phyloP scores from a whole-genome alignment of 92 coral and sea anemone genomes.

The Heteractis magnifica region DNA sequence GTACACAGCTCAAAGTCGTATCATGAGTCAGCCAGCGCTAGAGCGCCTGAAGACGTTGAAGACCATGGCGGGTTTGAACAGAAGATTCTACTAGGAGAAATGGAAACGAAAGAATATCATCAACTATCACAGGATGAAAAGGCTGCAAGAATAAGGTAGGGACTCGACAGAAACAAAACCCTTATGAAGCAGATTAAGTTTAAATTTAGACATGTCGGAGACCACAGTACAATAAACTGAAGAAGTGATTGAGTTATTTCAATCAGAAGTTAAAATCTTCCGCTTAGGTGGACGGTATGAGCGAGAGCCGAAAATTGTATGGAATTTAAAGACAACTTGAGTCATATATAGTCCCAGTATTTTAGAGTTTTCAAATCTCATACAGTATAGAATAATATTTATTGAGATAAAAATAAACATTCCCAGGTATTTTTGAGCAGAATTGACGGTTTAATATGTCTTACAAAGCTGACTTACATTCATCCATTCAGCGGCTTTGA shows the following conservation, averaged over 20 bases:
- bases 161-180: background rate
- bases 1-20: background rate
- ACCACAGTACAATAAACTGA: background rate
- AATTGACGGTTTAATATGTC: too few relatives aligned
- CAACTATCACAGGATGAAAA: constrained; percentile 36
- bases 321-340: too few relatives aligned
- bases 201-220: background rate
- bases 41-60: constrained; percentile 23
- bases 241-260: too few relatives aligned
- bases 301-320: too few relatives aligned
- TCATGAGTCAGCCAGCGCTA: background rate
- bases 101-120: constrained; percentile 40
- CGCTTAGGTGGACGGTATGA: too few relatives aligned
- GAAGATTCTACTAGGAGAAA: constrained; percentile 49
- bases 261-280: too few relatives aligned
- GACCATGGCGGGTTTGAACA: constrained; percentile 52
- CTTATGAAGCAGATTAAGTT: background rate
- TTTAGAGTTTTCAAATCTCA: too few relatives aligned
- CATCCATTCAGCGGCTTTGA: background rate
- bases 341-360: too few relatives aligned
- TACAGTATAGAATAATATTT: too few relatives aligned
- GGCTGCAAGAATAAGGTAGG: constrained; percentile 45
- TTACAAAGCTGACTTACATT: too few relatives aligned
- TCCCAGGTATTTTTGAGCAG: too few relatives aligned
- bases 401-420: too few relatives aligned